A percentile compares a stretch with the other conserved stretches of the same genome.
These are phyloP conservation scores for Zygaena filipendulae DNA, from an alignment of 2,888 invertebrate species.

Conservation along the genomic window DNA sequence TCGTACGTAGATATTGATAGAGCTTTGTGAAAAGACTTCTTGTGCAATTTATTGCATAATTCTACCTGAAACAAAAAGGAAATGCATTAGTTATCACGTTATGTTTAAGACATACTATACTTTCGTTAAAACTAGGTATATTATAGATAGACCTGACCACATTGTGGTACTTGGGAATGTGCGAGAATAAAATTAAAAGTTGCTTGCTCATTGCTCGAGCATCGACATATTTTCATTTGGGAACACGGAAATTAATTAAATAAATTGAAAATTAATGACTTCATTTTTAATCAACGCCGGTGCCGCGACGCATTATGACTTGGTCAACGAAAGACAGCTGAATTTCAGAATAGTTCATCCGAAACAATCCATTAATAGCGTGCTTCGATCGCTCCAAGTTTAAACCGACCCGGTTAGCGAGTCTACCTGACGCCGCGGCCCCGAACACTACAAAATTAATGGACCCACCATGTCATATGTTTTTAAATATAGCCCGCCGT, in stretches of 20 bases:
- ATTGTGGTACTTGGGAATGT: no score
- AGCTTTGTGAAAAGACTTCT: conserved; percentile 57
- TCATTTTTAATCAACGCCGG: conserved; percentile 25
- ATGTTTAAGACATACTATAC: no score
- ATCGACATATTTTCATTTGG: no score
- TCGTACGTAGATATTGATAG: no score
- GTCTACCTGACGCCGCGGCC: conserved; percentile 31
- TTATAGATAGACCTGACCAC: no score
- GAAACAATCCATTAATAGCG: conserved; percentile 56
- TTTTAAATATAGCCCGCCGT: conserved; percentile 50
- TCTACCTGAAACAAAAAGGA: conserved; percentile 67
- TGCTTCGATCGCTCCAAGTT: conserved; percentile 56
- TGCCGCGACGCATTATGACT: conserved; percentile 22
- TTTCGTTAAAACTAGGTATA: no score
- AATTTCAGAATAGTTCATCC: conserved; percentile 36
- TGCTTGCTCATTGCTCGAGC: no score
- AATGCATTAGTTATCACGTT: conserved; percentile 67
- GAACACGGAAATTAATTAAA: no score
- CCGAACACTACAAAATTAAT: conserved; percentile 51
- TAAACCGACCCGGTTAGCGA: conserved; percentile 48
- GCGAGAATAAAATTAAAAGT: no score
- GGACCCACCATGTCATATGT: conserved; percentile 44
- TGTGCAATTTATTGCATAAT: conserved; percentile 65
- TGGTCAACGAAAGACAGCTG: conserved; percentile 29
- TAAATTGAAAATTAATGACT: conserved; percentile 30